Base-by-base conservation (phyloP, 1,140 invertebrate genomes). In the Dysdera silvatica region DNA sequence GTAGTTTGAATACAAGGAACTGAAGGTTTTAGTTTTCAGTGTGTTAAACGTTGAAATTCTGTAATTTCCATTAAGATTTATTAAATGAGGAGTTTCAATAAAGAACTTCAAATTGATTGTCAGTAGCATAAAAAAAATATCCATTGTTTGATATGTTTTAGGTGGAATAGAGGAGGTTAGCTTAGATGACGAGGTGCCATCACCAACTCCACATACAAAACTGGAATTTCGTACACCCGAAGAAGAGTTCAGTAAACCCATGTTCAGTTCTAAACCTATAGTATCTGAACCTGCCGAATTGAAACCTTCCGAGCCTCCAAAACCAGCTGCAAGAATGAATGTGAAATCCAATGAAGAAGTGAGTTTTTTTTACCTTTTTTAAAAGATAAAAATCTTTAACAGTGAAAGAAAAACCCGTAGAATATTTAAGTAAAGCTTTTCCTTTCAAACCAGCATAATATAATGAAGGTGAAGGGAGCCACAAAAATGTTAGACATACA, bases 141-240 rank as follows among this genome's bases (percentile, higher is more conserved):
- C n/a, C n/a, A n/a, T n/a, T n/a, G n/a, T n/a, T n/a, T n/a, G n/a
- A n/a, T n/a, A n/a, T n/a, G n/a, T 57, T 69, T n/a, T 33, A 74
- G 70, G 67, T 67, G 61, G 70, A 69, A 52, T 73, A 16, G 67
- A 62, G 37, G 67, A 68, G 55, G 61, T 69, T 14, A 63, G 52
- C 29, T 45, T 69, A 26, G 65, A 68, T 53, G 68, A 69, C 35
- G 68, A 67, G 37, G 16, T 47, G n/a, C 35, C 57, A 40, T 41
- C 43, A 14, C 10, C 52, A 6, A 26, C 51, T 10, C 35, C 40
- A 18, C 54, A 53, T 24, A 48, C 60, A 10, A 67, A 67, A 35
- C 33, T 67, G 5, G 66, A 67, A 45, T 67, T 67, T 31, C 28
- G 43, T n/a, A 57, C 60, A 8, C 61, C 60, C 7, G 58, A 61